Conservation (phyloP, 1,140 invertebrate species). For the Limonius californicus region DNA sequence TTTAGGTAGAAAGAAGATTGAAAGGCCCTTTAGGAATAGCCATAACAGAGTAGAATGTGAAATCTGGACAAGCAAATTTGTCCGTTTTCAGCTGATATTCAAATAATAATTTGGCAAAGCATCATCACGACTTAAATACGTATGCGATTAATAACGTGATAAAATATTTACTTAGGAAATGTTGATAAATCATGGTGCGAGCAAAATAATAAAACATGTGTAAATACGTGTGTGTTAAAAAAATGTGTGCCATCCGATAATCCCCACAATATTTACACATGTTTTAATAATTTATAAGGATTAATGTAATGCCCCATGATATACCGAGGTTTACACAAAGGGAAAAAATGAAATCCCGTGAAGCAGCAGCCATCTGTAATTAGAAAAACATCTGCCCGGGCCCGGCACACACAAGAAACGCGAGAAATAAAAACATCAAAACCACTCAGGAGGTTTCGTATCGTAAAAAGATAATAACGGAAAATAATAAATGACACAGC, state of each 20-base stretch:
- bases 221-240: too few relatives aligned
- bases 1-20: too few relatives aligned
- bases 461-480: constrained; percentile 3
- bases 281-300: constrained; percentile 13
- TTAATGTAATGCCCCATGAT: constrained; percentile 1
- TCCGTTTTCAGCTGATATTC: too few relatives aligned
- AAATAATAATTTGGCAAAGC: too few relatives aligned
- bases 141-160: too few relatives aligned
- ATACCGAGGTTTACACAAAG: background rate
- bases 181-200: too few relatives aligned
- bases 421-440: background rate
- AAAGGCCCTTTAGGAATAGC: too few relatives aligned
- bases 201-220: too few relatives aligned
- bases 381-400: constrained; percentile 7
- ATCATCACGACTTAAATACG: too few relatives aligned
- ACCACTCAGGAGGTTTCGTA: background rate
- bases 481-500: background rate
- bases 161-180: too few relatives aligned
- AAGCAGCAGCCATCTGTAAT: constrained; percentile 4
- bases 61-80: too few relatives aligned
- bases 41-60: too few relatives aligned
- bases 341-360: background rate
- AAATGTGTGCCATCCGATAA: background rate
- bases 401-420: background rate
- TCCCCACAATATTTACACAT: constrained; percentile 8